Evolutionary conservation across 2,797 vertebrate species (phyloP).

Genomic region (Petrocephalus sullivani): DNA sequence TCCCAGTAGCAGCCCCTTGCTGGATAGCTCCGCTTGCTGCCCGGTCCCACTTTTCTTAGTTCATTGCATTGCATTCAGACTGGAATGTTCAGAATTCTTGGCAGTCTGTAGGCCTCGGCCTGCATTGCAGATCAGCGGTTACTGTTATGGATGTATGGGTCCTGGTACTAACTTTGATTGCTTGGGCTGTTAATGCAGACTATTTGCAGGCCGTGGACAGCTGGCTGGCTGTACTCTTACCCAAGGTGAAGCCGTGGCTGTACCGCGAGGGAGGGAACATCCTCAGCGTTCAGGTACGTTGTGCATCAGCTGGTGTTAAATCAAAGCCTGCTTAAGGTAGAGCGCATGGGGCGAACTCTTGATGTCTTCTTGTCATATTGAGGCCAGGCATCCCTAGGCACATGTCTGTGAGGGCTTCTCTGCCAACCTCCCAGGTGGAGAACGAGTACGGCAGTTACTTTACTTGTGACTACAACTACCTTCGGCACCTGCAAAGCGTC

Average conservation of each 20-base stretch:
- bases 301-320: background rate
- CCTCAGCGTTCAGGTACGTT: constrained; percentile 83
- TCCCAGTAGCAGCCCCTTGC: background rate
- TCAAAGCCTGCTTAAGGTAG: background rate
- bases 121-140: background rate
- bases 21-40: too few relatives aligned
- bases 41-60: background rate
- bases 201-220: constrained; percentile 78
- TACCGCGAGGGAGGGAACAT: constrained; percentile 88
- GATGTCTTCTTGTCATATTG: background rate
- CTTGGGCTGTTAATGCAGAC: constrained; percentile 55
- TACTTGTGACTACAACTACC: constrained; percentile 80
- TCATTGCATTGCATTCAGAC: background rate
- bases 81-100: background rate
- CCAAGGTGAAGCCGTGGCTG: constrained; percentile 77
- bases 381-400: background rate
- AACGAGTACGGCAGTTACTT: constrained; percentile 94
- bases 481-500: constrained; percentile 70
- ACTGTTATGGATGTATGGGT: background rate
- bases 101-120: background rate
- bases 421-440: constrained; percentile 71
- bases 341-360: background rate
- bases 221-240: constrained; percentile 81
- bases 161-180: background rate
- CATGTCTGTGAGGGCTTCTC: background rate